phyloP scores from a whole-genome alignment of 2,888 invertebrate species.

The Acleris literana region DNA sequence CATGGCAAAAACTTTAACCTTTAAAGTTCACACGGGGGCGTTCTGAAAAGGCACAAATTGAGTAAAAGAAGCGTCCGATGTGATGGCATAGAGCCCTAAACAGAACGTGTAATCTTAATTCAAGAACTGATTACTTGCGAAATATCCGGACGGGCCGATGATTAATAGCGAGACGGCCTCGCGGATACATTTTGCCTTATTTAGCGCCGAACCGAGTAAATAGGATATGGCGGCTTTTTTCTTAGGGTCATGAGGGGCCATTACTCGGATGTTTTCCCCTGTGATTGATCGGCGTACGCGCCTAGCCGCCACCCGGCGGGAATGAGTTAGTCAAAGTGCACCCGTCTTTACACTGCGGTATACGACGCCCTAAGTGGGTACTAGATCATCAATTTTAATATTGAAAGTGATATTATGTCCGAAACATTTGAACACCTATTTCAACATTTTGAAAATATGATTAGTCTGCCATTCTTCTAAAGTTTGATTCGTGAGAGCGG shows the following conservation, averaged over 20 bases:
- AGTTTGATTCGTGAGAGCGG: constrained; percentile 14
- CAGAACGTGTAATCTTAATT: constrained; percentile 56
- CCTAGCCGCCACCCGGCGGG: constrained; percentile 41
- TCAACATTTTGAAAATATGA: neutral
- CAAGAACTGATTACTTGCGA: constrained; percentile 47
- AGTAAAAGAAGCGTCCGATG: constrained; percentile 11
- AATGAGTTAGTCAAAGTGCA: constrained; percentile 18
- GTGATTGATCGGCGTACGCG: constrained; percentile 68
- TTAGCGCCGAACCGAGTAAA: constrained; percentile 65
- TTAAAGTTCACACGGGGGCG: constrained; percentile 6
- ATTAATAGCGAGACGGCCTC: constrained; percentile 62
- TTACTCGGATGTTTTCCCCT: constrained; percentile 70
- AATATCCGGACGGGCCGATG: constrained; percentile 54
- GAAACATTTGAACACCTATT: neutral
- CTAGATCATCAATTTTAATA: constrained; percentile 11
- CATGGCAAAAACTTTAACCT: constrained; percentile 1
- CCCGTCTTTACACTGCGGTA: constrained; percentile 5
- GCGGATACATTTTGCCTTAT: constrained; percentile 71
- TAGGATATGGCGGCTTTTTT: constrained; percentile 61
- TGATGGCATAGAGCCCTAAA: constrained; percentile 26
- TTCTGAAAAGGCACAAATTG: constrained; percentile 7
- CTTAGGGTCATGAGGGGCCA: constrained; percentile 65
- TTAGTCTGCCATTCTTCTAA: neutral
- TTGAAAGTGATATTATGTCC: neutral
- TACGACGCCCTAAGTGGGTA: constrained; percentile 12